Evolutionary conservation across 2,797 vertebrate genomes (phyloP), one percentile per base, ranked within the genome.

Genomic region (Mormyrus hasselquistii): DNA sequence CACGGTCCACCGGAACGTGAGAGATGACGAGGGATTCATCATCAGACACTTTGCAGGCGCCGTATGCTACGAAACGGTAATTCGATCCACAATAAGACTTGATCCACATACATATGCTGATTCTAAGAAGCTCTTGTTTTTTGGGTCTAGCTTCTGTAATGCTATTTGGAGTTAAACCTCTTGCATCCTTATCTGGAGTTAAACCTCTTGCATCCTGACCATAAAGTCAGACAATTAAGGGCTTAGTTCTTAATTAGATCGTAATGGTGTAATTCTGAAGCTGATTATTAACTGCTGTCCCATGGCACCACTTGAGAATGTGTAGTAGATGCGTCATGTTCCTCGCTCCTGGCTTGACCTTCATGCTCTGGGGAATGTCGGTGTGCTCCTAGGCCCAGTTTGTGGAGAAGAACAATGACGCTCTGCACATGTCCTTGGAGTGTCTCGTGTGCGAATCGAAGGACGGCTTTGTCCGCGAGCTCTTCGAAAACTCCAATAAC

Each of bases 361-460:
- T 50, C 82, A 44, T 25, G 41, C 65, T 22, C 57, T 16, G 29
- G 86, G n/a, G 57, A 29, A 6, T 22, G 25, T 3, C 19, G 55
- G 4, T 90, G 83, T 88, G 93, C 94, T 92, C 94, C 90, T 95
- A 99, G 99, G 96, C 93, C 91, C 97, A 98, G 86, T 99, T 99
- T 94, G 98, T 99, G 94, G 99, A 99, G 94, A 99, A 99, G 95
- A 99, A 99, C 94, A 99, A 99, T 25, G 99, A 99, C 85, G 98
- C 98, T 91, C 96, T 99, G 89, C 99, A 99, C 93, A 99, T 99
- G 99, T 99, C 99, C 90, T 96, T 99, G 94, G 98, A 99, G 86
- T 96, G 96, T 91, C 96, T 99, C 91, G 97, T 99, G 94, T 98
- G 97, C 90, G 98, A 99, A 94, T 99, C 99, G 38, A 98, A 97